phyloP scores from a whole-genome alignment of 2,113 vertebrate genomes.

The Oreotrochilus melanogaster region DNA sequence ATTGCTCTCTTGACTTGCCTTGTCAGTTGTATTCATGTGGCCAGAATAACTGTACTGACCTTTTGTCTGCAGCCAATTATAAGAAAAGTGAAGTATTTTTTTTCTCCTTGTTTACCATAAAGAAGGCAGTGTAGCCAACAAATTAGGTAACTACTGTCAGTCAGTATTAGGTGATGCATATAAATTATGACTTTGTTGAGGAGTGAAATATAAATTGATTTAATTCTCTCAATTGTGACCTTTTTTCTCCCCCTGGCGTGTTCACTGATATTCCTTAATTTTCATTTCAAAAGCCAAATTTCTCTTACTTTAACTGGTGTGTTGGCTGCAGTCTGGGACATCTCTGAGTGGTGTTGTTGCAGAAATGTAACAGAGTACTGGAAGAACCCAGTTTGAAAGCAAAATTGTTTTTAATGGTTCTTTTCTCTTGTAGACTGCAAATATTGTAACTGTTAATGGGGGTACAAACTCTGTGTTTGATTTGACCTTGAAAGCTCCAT shows the following conservation, averaged over 20 bases:
- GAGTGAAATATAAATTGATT: neutral
- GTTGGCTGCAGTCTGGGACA: neutral
- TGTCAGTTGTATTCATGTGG: neutral
- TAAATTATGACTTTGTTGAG: neutral
- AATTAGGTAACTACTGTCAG: neutral
- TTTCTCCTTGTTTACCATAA: neutral
- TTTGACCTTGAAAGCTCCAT: neutral
- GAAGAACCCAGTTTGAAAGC: neutral
- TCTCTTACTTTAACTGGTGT: neutral
- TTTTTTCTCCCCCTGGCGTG: neutral
- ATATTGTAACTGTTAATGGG: neutral
- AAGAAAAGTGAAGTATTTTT: neutral
- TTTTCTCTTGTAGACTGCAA: neutral
- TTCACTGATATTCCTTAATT: neutral
- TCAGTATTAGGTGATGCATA: neutral
- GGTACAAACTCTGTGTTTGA: neutral
- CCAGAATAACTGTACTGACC: slow-evolving; percentile 1
- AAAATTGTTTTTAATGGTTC: neutral
- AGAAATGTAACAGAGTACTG: neutral
- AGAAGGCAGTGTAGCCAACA: neutral
- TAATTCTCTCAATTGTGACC: neutral
- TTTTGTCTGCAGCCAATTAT: neutral
- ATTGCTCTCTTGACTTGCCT: neutral
- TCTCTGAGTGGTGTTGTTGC: neutral
- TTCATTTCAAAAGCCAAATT: neutral